phyloP scores from a whole-genome alignment of 2,113 vertebrate genomes.

The Sarotherodon lohbergeri region DNA sequence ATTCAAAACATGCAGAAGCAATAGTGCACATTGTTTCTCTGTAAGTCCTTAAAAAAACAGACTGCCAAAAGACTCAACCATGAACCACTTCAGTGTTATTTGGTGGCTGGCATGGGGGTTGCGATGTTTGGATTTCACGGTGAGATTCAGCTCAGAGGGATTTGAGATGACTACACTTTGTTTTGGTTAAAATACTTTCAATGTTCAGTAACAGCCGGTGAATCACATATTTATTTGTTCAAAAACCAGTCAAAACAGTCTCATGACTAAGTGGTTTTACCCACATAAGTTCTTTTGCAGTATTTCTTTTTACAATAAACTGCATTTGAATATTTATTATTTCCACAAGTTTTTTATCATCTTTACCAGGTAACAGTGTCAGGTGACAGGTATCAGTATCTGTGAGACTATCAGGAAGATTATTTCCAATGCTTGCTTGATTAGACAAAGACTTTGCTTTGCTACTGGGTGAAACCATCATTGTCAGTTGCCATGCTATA shows the following conservation, averaged over 20 bases:
- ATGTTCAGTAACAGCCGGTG: neutral
- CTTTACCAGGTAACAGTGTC: neutral
- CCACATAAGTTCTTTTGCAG: neutral
- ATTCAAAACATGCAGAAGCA: neutral
- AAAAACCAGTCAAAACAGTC: conserved; percentile 9
- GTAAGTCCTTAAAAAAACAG: neutral
- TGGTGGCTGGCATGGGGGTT: neutral
- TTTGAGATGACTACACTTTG: neutral
- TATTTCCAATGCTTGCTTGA: neutral
- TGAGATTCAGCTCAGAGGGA: neutral
- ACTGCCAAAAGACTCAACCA: neutral
- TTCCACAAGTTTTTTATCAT: neutral
- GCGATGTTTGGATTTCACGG: neutral
- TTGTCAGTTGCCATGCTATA: neutral
- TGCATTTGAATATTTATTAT: neutral
- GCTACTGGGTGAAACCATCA: neutral
- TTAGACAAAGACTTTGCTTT: neutral
- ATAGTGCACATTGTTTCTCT: neutral
- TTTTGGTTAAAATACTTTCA: neutral
- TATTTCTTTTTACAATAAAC: neutral
- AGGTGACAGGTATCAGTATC: neutral
- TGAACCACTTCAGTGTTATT: neutral
- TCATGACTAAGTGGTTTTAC: neutral
- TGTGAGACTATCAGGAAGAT: neutral
- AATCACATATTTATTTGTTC: conserved; percentile 20